Percentiles rank a stretch among this genome's conserved stretches.
phyloP scores from a whole-genome alignment of 2,113 vertebrate genomes.

The Heloderma charlesbogerti region DNA sequence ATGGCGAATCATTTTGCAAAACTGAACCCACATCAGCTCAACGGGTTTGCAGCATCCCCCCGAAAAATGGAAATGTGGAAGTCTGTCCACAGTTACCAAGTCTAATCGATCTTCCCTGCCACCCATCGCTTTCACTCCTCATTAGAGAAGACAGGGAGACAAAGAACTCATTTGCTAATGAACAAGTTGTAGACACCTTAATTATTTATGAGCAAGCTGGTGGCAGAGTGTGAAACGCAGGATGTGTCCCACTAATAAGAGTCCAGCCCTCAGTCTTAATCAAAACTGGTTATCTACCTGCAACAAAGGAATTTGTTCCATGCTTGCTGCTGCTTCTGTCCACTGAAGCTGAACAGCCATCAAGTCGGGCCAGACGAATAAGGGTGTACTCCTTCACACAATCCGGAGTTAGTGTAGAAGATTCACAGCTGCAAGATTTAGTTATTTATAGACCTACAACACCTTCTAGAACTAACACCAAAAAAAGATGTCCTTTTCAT shows the following conservation, averaged over 20 bases:
- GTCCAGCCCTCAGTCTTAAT: neutral
- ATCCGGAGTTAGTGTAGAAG: too few relatives aligned
- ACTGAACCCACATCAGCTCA: slow-evolving; percentile 31
- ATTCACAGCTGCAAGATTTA: too few relatives aligned
- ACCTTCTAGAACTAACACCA: too few relatives aligned
- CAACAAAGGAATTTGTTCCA: neutral
- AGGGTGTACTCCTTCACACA: too few relatives aligned
- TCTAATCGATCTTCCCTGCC: neutral
- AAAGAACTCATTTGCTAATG: neutral
- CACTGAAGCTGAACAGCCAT: too few relatives aligned
- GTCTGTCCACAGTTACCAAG: slow-evolving; percentile 19
- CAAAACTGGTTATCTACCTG: too few relatives aligned
- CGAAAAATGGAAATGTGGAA: neutral
- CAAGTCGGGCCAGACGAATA: too few relatives aligned
- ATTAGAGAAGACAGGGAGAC: neutral
- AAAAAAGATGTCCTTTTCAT: too few relatives aligned
- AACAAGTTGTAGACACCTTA: neutral
- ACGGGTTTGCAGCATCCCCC: slow-evolving; percentile 32
- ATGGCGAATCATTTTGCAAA: slow-evolving; percentile 17
- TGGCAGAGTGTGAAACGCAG: neutral
- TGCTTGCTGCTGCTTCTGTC: neutral
- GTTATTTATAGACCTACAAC: too few relatives aligned
- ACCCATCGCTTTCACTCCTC: neutral
- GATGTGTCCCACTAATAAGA: neutral
- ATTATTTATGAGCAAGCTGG: neutral